Percentiles rank a stretch among this genome's conserved stretches.
Conservation (phyloP, 2,888 invertebrate genomes). For the Cryptus viduatorius region DNA sequence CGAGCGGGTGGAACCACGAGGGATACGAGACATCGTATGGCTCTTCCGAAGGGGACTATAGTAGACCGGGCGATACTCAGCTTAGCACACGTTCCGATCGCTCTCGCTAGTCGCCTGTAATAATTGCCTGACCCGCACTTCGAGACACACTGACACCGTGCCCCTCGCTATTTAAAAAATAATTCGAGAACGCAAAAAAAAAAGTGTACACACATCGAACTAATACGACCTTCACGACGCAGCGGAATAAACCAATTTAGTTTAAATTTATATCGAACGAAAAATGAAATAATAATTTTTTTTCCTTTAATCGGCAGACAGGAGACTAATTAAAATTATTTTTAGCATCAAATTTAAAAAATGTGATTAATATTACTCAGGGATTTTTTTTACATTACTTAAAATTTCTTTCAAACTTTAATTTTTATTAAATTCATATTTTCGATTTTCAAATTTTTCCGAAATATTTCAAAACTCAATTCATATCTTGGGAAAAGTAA, state of each 20-base stretch:
- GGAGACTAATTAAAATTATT: too few relatives aligned
- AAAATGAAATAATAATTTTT: too few relatives aligned
- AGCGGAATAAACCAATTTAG: neutral
- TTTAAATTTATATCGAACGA: neutral
- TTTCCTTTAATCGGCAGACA: too few relatives aligned
- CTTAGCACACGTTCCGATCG: constrained; percentile 36
- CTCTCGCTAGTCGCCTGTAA: constrained; percentile 45
- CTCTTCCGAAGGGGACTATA: constrained; percentile 30
- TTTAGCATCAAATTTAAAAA: too few relatives aligned
- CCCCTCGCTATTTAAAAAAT: constrained; percentile 31
- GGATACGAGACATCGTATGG: constrained; percentile 25
- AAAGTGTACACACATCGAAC: neutral
- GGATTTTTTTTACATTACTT: too few relatives aligned
- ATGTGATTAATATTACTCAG: too few relatives aligned
- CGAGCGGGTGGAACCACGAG: constrained; percentile 41
- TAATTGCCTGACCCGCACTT: constrained; percentile 70
- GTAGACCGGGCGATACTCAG: constrained; percentile 39
- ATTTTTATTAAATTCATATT: too few relatives aligned
- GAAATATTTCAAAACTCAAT: too few relatives aligned
- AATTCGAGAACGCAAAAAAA: neutral
- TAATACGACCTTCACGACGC: neutral
- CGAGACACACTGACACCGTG: constrained; percentile 73
- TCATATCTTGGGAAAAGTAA: too few relatives aligned
- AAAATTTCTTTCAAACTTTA: too few relatives aligned
- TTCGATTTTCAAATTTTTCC: too few relatives aligned